A percentile compares a stretch with the other conserved stretches of the same genome.
Evolutionary conservation across 1,140 invertebrate genomes (phyloP).

Genomic region (Drosophila varians): DNA sequence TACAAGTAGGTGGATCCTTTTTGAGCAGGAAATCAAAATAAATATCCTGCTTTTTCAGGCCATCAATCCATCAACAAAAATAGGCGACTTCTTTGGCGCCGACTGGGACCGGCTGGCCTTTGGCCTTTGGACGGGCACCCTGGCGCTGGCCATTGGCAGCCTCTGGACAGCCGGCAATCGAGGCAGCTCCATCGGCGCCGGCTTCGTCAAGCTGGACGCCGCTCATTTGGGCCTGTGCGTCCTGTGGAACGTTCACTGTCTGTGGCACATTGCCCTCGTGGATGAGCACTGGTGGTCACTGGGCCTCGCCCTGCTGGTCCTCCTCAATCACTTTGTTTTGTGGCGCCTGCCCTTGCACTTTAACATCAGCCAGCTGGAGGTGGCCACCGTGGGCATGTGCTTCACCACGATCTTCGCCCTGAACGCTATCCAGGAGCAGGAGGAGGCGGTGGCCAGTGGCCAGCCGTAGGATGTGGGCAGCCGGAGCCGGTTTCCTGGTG

Average conservation of each 20-base stretch:
- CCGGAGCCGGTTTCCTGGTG: background rate
- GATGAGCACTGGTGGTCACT: conserved; percentile 63
- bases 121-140: conserved; percentile 29
- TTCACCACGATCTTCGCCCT: conserved; percentile 64
- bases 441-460: conserved; percentile 24
- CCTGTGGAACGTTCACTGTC: conserved; percentile 57
- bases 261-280: conserved; percentile 49
- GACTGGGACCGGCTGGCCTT: conserved; percentile 48
- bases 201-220: conserved; percentile 20
- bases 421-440: conserved; percentile 59
- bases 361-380: conserved; percentile 56
- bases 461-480: background rate
- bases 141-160: conserved; percentile 28
- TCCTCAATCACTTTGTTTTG: conserved; percentile 67
- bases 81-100: conserved; percentile 10
- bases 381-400: conserved; percentile 69
- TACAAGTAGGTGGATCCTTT: conserved; percentile 32
- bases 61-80: conserved; percentile 17
- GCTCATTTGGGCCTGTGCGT: conserved; percentile 47
- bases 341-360: conserved; percentile 61
- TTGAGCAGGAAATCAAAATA: too few species aligned
- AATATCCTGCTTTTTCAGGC: conserved; percentile 4
- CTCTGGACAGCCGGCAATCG: conserved; percentile 25
- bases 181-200: conserved; percentile 1
- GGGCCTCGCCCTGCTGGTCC: conserved; percentile 48